These are phyloP conservation scores for Heptranchias perlo DNA, from an alignment of 2,113 vertebrate genomes.

Conservation along the genomic window DNA sequence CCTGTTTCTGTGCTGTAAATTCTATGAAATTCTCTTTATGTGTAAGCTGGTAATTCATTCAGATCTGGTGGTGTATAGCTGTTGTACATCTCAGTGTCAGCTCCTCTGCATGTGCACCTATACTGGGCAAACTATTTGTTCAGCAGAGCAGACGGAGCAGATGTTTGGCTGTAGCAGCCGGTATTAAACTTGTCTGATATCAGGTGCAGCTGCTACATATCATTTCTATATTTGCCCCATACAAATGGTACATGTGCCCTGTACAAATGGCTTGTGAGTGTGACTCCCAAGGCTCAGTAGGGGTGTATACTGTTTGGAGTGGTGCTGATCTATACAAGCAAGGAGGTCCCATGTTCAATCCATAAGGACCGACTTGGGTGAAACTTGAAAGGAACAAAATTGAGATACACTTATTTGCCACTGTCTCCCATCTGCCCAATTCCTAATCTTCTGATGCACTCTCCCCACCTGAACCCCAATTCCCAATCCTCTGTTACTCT, in stretches of 20 bases:
- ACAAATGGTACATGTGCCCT: not conserved
- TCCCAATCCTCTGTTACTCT: no score
- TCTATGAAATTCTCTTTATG: not conserved
- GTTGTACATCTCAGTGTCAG: not conserved
- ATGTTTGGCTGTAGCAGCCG: not conserved
- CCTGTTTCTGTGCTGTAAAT: not conserved
- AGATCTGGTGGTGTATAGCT: not conserved
- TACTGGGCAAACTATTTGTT: not conserved
- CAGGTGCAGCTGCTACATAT: not conserved
- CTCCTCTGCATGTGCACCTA: not conserved
- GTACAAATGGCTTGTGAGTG: not conserved
- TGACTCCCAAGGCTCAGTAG: not conserved
- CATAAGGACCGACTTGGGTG: not conserved
- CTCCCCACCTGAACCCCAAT: not conserved
- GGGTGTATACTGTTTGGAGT: not conserved
- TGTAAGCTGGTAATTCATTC: not conserved
- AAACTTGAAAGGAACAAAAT: not conserved
- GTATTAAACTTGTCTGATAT: not conserved
- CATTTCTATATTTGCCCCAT: not conserved
- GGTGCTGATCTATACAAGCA: not conserved
- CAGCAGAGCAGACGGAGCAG: not conserved
- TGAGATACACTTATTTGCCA: not conserved
- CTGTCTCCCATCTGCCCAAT: not conserved
- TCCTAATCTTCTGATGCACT: not conserved
- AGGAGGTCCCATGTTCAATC: no score